These are phyloP conservation scores for Lamprotornis superbus DNA, from an alignment of 2,113 vertebrate genomes.

Conservation along the genomic window DNA sequence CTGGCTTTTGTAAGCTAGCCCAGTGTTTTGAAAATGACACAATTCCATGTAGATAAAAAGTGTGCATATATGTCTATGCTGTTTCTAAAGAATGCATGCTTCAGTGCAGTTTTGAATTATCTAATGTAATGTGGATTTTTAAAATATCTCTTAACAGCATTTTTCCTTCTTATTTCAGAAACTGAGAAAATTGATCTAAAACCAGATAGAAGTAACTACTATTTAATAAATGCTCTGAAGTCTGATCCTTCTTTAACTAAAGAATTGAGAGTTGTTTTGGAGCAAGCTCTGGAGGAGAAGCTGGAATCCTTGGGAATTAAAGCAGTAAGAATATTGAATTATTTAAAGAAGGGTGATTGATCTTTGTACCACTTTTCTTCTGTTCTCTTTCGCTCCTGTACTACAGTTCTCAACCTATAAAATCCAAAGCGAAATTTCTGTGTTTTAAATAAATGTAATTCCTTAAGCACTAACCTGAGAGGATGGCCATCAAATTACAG, in stretches of 20 bases:
- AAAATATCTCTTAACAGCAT: neutral
- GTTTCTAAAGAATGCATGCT: neutral
- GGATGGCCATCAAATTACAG: neutral
- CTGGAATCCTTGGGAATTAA: conserved; percentile 84
- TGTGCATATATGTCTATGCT: neutral
- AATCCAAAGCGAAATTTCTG: neutral
- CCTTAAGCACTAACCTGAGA: neutral
- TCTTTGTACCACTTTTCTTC: neutral
- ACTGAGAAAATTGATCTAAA: conserved; percentile 64
- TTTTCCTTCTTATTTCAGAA: conserved; percentile 70
- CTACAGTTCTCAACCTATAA: neutral
- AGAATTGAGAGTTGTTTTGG: conserved; percentile 79
- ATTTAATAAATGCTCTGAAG: conserved; percentile 69
- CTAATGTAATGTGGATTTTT: neutral
- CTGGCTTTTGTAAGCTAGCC: neutral
- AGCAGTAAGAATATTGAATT: conserved; percentile 73
- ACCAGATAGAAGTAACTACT: conserved; percentile 60
- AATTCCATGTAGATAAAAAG: neutral
- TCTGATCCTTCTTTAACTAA: conserved; percentile 77
- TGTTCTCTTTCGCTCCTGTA: neutral
- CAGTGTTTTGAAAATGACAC: neutral
- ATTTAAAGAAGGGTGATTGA: neutral
- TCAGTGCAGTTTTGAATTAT: neutral
- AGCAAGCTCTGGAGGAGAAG: conserved; percentile 78
- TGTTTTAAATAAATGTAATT: neutral